Conservation (phyloP, 1,140 invertebrate species). For the Drosophila lacertosa region DNA sequence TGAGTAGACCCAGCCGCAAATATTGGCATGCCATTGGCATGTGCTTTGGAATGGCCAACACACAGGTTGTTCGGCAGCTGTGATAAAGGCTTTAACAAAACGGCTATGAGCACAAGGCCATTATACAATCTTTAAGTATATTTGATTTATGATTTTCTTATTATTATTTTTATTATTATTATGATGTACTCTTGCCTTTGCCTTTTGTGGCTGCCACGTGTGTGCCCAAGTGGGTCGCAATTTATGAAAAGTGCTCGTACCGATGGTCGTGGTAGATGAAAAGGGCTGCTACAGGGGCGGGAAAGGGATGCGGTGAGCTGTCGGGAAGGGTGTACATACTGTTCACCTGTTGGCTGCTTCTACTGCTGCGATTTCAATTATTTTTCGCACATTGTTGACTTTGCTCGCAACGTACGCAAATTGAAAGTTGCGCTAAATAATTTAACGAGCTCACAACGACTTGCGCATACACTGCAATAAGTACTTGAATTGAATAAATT, state of each 20-base stretch:
- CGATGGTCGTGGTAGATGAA: too few species aligned
- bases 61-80: constrained; percentile 6
- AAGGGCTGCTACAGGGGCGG: too few species aligned
- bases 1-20: constrained; percentile 4
- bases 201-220: constrained; percentile 6
- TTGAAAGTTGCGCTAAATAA: constrained; percentile 45
- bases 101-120: background rate
- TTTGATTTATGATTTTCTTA: constrained; percentile 25
- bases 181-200: background rate
- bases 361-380: constrained; percentile 68
- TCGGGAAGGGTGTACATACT: background rate
- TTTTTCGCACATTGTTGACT: constrained; percentile 69
- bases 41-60: constrained; percentile 4
- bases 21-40: constrained; percentile 9
- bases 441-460: too few species aligned
- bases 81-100: background rate
- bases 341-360: constrained; percentile 24
- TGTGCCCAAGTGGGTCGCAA: constrained; percentile 1
- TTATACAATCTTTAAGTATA: constrained; percentile 18
- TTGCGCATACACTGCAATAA: too few species aligned
- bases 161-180: constrained; percentile 18
- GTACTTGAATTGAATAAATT: too few species aligned
- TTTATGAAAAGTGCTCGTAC: constrained; percentile 3
- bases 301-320: background rate
- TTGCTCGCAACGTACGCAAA: constrained; percentile 48